Evolutionary conservation across 2,113 vertebrate species (phyloP), one percentile per base, ranked within the genome.

Genomic region (Grammomys dolichurus): DNA sequence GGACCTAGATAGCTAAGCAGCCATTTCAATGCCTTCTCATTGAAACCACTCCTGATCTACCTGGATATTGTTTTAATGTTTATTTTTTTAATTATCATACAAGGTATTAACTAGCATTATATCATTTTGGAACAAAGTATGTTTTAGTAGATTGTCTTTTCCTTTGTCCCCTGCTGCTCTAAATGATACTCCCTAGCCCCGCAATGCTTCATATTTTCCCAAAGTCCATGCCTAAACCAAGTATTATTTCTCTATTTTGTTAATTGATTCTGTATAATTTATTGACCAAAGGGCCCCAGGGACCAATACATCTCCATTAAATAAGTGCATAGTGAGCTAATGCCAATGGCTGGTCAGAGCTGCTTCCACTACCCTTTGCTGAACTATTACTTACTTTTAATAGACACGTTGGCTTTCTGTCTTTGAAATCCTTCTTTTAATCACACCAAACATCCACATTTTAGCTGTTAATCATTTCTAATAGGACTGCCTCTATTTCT

Each of bases 321-420:
- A 40, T 84, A 36, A 89, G 31, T 31, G 33, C 24, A 85, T 46
- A 36, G 11, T 72, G 36, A 87, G 40, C 28, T 56, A 63, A 72
- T 89, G 2, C 26, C 70, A 46, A 4, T 1, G 12, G 77, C 24
- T n/a, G 51, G 33, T 33, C 8, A 26, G n/a, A 17, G 33, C 17
- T 28, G 43, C 51, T 48, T 73, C 69, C 8, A 20, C 4, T 8
- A 6, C 77, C 63, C 46, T 70, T 1, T 46, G 82, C 4, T 46
- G 13, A 16, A 46, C 3, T 87, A 12, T 4, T 24, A 75, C 33
- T 73, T 87, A 31, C 24, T 54, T 40, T 75, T 76, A 78, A 72
- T 24, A 87, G 13, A 19, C 26, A 96, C 56, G 84, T 85, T 78
- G 6, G 86, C 67, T 97, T 93, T 89, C n/a, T 58, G 36, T 75